Base-by-base conservation (phyloP, 2,888 invertebrate species). In the Aethes cnicana region DNA sequence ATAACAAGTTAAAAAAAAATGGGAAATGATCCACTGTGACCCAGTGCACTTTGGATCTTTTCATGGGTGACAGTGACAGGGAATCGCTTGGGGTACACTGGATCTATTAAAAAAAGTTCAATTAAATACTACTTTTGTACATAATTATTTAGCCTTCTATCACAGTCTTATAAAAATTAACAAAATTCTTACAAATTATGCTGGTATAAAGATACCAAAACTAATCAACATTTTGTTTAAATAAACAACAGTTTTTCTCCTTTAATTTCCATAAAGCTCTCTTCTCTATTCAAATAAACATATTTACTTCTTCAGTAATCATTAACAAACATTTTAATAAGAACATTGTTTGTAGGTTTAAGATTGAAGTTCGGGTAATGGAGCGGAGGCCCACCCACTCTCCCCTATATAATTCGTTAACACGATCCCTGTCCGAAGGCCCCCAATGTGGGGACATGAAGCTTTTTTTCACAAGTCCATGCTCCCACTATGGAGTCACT, bases 21-120 rank as follows among this genome's bases (percentile, higher is more conserved):
- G 41, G 9, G 47, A 46, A 53, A 39, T 30, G 23, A 53, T 53
- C 33, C 53, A 46, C 46, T 53, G 53, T 41, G 35, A 33, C 41
- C 53, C 53, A 12, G 3, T 36, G 26, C 43, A 50, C 30, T 36
- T 44, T 44, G 50, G 36, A 43, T 50, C 39, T 30, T 11, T 23
- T n/a, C 33, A 39, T 12, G 39, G 39, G 48, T 37, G 39, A 48
- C 48, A 48, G 39, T 16, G 48, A 48, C 48, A 48, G 39, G 3
- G 48, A 44, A 44, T 43, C 43, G n/a, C 12, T 6, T 39, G 25
- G 12, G n/a, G 16, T n/a, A 25, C 14, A 39, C 16, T 32, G 14
- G 8, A 39, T 23, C 21, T 28, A 21, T 39, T 30, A 12, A 26
- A 37, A 39, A 26, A 30, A 47, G 20, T 9, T 14, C 12, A 23